Conservation (phyloP, 2,888 invertebrate species). For the Eustalomyia histrio region DNA sequence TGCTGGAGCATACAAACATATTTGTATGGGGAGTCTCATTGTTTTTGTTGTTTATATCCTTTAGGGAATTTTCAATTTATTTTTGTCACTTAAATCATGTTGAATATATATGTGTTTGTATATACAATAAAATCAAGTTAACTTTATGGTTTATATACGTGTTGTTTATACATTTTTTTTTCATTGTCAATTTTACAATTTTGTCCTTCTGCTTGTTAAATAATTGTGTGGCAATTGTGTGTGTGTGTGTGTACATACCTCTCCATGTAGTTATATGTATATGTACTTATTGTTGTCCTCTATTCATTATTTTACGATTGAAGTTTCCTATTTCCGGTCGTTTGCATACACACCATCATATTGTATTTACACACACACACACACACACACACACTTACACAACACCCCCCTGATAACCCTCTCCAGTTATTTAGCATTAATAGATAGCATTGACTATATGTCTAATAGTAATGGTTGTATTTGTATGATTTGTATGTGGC, state of each 20-base stretch:
- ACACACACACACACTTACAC: conserved; percentile 1
- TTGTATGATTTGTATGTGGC: conserved; percentile 13
- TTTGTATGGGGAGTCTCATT: conserved; percentile 49
- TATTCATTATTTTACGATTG: conserved; percentile 65
- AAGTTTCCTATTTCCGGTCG: conserved; percentile 65
- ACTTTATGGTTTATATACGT: conserved; percentile 58
- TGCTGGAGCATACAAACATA: background rate
- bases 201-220: conserved; percentile 51
- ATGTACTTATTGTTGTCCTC: conserved; percentile 29
- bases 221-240: conserved; percentile 13
- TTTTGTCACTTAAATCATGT: conserved; percentile 65
- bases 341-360: conserved; percentile 51
- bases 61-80: conserved; percentile 65
- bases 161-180: conserved; percentile 8
- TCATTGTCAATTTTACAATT: conserved; percentile 38
- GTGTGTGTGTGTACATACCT: background rate
- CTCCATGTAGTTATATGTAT: conserved; percentile 3
- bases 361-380: conserved; percentile 37
- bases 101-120: conserved; percentile 12
- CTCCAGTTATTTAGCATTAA: conserved; percentile 2
- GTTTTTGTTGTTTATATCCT: conserved; percentile 47
- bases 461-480: background rate
- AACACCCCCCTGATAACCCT: background rate
- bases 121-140: conserved; percentile 58
- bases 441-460: background rate